Conservation (phyloP, 2,113 vertebrate species). For the Podarcis raffonei region DNA sequence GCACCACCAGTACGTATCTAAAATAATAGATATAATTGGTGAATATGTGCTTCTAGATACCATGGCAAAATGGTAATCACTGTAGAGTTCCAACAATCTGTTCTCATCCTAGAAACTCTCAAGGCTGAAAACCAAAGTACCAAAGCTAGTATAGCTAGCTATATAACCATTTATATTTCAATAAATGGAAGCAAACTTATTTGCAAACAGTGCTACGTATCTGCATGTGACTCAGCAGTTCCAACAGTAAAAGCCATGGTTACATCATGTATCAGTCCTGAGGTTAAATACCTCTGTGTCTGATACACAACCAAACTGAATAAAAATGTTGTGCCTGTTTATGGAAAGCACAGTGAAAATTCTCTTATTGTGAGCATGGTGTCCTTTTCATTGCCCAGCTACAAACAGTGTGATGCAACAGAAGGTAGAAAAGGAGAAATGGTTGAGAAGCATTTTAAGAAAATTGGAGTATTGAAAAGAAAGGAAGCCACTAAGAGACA, state of each 20-base stretch:
- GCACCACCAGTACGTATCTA: not conserved
- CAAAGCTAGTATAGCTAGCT: no score
- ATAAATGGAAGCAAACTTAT: not conserved
- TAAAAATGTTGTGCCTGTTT: slow-evolving; percentile 11
- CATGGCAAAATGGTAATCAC: not conserved
- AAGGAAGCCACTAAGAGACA: not conserved
- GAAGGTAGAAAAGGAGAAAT: not conserved
- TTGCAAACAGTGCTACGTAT: not conserved
- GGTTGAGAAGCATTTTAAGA: not conserved
- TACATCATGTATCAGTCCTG: not conserved
- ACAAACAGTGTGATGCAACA: not conserved
- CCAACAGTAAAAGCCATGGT: not conserved
- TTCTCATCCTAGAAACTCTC: not conserved
- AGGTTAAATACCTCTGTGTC: not conserved
- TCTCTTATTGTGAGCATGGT: slow-evolving; percentile 9
- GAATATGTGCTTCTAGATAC: not conserved
- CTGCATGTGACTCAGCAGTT: slow-evolving; percentile 22
- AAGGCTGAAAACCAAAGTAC: not conserved
- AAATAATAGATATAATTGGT: not conserved
- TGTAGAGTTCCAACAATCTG: not conserved
- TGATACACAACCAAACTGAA: slow-evolving; percentile 27
- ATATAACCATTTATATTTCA: not conserved
- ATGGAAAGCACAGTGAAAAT: slow-evolving; percentile 17
- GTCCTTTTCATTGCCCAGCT: slow-evolving; percentile 3
- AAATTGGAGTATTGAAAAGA: not conserved